Percentiles rank a stretch among this genome's conserved stretches.
Conservation (phyloP, 2,797 vertebrate genomes). For the Loriculus beryllinus region DNA sequence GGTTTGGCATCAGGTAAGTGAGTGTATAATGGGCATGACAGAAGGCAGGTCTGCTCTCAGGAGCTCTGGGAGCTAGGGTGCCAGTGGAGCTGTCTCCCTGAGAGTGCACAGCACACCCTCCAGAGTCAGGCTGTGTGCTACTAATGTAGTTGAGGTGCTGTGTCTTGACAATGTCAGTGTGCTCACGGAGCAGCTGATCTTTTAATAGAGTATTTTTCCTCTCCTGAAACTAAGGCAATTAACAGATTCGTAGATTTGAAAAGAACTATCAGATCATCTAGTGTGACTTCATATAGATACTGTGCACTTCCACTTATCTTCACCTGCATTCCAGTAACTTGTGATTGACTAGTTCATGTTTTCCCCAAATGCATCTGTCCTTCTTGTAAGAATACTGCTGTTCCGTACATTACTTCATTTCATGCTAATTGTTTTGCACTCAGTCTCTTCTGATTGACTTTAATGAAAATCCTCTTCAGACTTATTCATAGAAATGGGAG, state of each 20-base stretch:
- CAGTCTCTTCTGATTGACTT: not conserved
- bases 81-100: not conserved
- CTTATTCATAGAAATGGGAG: not conserved
- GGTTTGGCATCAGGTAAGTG: not conserved
- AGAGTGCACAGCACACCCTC: not conserved
- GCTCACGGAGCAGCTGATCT: not conserved
- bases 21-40: not conserved
- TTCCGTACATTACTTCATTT: not conserved
- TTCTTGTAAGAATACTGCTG: not conserved
- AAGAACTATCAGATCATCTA: not conserved
- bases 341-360: not conserved
- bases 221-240: not conserved
- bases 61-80: not conserved
- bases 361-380: not conserved
- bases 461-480: constrained; percentile 37
- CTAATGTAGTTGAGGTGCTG: not conserved
- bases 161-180: not conserved
- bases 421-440: constrained; percentile 6
- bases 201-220: not conserved
- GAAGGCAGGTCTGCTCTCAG: not conserved
- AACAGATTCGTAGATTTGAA: not conserved
- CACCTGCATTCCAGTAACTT: not conserved
- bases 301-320: not conserved
- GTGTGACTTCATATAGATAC: not conserved
- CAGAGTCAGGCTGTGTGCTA: not conserved